Evolutionary conservation across 2,888 invertebrate species (phyloP), one percentile per base, ranked within the genome.

Genomic region (Polyommatus icarus): DNA sequence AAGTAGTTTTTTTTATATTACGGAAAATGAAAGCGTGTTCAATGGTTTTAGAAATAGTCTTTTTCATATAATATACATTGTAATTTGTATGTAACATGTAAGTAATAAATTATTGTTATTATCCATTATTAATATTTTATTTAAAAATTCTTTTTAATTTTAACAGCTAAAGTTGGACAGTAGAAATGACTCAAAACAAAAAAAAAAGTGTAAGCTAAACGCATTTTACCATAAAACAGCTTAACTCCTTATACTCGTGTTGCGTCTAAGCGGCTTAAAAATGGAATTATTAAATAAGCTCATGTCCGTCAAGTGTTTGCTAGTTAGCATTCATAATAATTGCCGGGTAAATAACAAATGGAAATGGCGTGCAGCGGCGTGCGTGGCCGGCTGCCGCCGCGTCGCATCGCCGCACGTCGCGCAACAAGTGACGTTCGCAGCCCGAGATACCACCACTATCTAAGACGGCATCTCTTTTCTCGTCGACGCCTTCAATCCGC

Each of bases 371-470:
- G 92, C 88, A 86, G 84, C 87, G 83, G 87, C 90, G 89, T 92
- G 92, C 91, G 92, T 91, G 91, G 89, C 91, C 90, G 92, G 89
- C 91, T 86, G 85, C 84, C 87, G 90, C 89, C 85, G 88, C 86
- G 89, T 87, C 87, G 84, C 85, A 5, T 15, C 29, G 29, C 3
- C 54, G 75, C 15, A 67, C 29, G 67, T 15, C 75, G 75, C 75
- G 75, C 75, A 75, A 75, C 75, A 75, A 75, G 75, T 75, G 75
- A 75, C 75, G 75, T 75, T 75, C 24, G 24, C 29, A 18, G 81
- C 80, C 82, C 81, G 81, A 79, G 83, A 84, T 84, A 81, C 84
- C 84, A 85, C 85, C 84, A 85, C 85, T 85, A 84, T 84, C 87
- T 86, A 85, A 88, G 85, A 85, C 83, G 85, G 84, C 84, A 79